These are phyloP conservation scores for Limenitis camilla DNA, from an alignment of 2,888 invertebrate genomes.

Conservation along the genomic window DNA sequence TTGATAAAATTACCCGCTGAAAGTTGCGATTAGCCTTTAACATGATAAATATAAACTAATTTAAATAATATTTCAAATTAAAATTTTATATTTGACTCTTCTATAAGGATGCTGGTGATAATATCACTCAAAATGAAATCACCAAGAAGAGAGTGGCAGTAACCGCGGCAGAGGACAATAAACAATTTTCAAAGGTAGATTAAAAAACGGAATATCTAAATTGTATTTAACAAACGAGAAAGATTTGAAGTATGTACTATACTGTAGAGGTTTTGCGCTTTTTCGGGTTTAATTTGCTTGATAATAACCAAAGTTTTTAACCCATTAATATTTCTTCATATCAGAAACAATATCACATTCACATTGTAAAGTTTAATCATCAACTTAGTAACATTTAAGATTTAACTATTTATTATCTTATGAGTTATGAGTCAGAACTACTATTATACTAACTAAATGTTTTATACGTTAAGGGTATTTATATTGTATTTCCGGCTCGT, in stretches of 20 bases:
- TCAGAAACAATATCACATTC: not conserved
- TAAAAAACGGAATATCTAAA: not conserved
- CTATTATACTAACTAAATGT: no score
- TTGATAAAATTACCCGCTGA: no score
- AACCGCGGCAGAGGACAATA: constrained; percentile 45
- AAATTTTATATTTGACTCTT: not conserved
- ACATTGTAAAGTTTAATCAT: no score
- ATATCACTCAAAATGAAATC: constrained; percentile 51
- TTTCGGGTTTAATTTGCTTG: constrained; percentile 43
- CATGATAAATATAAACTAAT: no score
- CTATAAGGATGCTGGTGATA: constrained; percentile 56
- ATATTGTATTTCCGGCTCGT: constrained; percentile 3
- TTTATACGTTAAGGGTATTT: no score
- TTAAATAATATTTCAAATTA: not conserved
- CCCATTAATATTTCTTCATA: constrained; percentile 3
- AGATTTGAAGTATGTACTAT: constrained; percentile 8
- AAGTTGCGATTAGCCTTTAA: no score
- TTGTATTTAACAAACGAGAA: not conserved
- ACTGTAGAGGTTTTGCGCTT: constrained; percentile 42
- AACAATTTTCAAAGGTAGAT: constrained; percentile 54
- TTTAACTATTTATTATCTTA: no score
- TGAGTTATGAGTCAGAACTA: no score
- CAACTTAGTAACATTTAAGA: no score
- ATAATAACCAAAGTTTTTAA: constrained; percentile 17
- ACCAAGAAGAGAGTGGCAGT: constrained; percentile 57